A percentile compares a stretch with the other conserved stretches of the same genome.
Evolutionary conservation across 2,113 vertebrate species (phyloP).

Genomic region (Tinamus guttatus): DNA sequence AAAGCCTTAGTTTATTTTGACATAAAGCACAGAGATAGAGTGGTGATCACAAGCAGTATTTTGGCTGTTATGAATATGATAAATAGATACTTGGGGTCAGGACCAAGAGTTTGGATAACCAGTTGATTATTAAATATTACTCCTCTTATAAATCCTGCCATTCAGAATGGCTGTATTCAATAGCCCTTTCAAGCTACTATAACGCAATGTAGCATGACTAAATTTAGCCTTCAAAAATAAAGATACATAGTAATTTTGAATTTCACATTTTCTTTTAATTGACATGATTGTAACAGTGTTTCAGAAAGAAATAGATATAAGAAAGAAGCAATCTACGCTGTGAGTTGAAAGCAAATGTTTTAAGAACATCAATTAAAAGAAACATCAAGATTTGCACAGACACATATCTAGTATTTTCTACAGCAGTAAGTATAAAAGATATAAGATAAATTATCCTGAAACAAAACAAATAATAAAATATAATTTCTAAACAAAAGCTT

Average conservation of each 20-base stretch:
- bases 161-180: not conserved
- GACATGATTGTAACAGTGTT: not conserved
- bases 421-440: not conserved
- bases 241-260: not conserved
- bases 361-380: not conserved
- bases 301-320: not conserved
- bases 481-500: not conserved
- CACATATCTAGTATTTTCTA: not conserved
- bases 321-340: not conserved
- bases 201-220: not conserved
- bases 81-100: accelerated
- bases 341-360: not conserved
- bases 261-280: not conserved
- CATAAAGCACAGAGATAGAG: not conserved
- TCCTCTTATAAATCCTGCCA: not conserved
- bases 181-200: too few relatives aligned
- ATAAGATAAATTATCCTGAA: not conserved
- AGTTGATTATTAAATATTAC: not conserved
- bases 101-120: not conserved
- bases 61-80: not conserved
- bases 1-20: not conserved
- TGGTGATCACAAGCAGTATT: not conserved
- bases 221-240: not conserved
- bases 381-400: not conserved
- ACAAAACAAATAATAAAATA: not conserved